A percentile compares a stretch with the other conserved stretches of the same genome.
Evolutionary conservation across 2,888 invertebrate genomes (phyloP).

Genomic region (Drosophila algonquin): DNA sequence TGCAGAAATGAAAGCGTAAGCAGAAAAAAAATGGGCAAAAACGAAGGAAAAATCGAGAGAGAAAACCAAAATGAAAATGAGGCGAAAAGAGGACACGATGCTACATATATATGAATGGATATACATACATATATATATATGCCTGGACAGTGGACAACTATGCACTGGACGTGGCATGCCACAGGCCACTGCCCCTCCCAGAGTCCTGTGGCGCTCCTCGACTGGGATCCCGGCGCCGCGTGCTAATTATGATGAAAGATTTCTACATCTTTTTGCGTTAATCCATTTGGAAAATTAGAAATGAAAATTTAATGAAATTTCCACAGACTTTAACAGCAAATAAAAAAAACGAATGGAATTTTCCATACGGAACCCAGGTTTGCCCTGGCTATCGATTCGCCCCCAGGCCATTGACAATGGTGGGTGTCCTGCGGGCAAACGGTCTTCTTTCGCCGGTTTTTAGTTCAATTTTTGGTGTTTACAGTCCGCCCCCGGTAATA

Average conservation of each 20-base stretch:
- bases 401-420: slow-evolving; percentile 33
- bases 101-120: slow-evolving; percentile 22
- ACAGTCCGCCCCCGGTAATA: slow-evolving; percentile 26
- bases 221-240: slow-evolving; percentile 58
- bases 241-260: slow-evolving; percentile 82
- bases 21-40: slow-evolving; percentile 51
- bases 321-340: slow-evolving; percentile 54
- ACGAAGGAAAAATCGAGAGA: slow-evolving; percentile 37
- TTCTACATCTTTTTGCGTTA: slow-evolving; percentile 81
- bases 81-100: slow-evolving; percentile 38
- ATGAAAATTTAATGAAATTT: slow-evolving; percentile 81
- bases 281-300: slow-evolving; percentile 83
- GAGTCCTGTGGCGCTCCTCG: slow-evolving; percentile 38
- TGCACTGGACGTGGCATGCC: slow-evolving; percentile 30
- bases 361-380: slow-evolving; percentile 27
- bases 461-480: slow-evolving; percentile 21
- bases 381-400: background rate
- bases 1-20: slow-evolving; percentile 44
- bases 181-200: background rate
- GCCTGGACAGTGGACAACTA: slow-evolving; percentile 64
- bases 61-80: slow-evolving; percentile 50
- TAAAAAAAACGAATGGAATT: slow-evolving; percentile 5
- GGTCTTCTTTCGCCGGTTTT: slow-evolving; percentile 12
- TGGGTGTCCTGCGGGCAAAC: background rate
- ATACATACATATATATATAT: slow-evolving; percentile 11